Percentiles rank a stretch among this genome's conserved stretches.
These are phyloP conservation scores for Platerodrilus igneus DNA, from an alignment of 2,888 invertebrate species.

Conservation along the genomic window DNA sequence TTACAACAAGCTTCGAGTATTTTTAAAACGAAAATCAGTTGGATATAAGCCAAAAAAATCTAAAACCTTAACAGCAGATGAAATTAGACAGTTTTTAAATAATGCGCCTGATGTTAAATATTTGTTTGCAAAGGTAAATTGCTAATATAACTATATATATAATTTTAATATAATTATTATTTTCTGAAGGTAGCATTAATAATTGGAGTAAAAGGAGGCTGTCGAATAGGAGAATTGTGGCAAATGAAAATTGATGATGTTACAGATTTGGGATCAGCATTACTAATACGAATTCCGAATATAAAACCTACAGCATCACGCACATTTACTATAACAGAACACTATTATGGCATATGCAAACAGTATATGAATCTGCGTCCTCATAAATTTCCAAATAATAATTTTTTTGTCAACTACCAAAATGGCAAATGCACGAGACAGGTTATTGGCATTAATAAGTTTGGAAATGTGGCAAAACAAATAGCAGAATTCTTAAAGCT, in stretches of 20 bases:
- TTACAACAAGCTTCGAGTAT: too few species aligned
- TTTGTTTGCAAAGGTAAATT: too few species aligned
- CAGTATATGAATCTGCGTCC: conserved; percentile 24
- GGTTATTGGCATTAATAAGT: conserved; percentile 18
- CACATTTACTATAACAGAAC: conserved; percentile 21
- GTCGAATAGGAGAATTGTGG: conserved; percentile 9
- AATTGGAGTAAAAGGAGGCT: conserved; percentile 10
- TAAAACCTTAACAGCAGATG: too few species aligned
- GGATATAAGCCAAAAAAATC: too few species aligned
- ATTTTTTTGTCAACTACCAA: conserved; percentile 22
- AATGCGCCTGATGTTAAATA: too few species aligned
- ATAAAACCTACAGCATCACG: conserved; percentile 21
- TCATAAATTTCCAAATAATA: background rate
- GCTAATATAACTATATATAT: too few species aligned
- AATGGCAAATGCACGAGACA: conserved; percentile 20
- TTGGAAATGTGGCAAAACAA: conserved; percentile 14
- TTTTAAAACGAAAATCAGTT: too few species aligned
- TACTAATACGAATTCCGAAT: conserved; percentile 7
- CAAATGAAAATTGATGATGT: conserved; percentile 8
- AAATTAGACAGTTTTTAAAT: too few species aligned
- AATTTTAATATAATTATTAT: too few species aligned
- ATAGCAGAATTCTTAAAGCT: conserved; percentile 20
- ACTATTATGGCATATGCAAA: conserved; percentile 20
- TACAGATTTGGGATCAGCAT: conserved; percentile 8
- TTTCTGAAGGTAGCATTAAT: conserved; percentile 16